Evolutionary conservation across 2,888 invertebrate genomes (phyloP).

Genomic region (Torymus auratus): DNA sequence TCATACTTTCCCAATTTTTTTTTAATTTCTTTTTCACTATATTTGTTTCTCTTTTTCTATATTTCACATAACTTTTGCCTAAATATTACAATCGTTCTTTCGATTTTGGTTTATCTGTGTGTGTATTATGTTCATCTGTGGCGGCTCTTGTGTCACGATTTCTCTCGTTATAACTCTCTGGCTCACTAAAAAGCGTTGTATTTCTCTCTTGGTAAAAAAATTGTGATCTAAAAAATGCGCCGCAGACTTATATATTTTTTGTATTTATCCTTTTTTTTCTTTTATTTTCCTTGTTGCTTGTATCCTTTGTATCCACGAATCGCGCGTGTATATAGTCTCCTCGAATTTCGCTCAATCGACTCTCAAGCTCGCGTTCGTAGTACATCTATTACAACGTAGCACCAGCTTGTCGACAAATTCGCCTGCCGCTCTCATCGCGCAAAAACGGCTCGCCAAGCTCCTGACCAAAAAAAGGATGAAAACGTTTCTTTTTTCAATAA

Average conservation of each 20-base stretch:
- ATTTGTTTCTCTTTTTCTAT: background rate
- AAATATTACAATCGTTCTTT: background rate
- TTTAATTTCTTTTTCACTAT: no score
- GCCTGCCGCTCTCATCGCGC: constrained; percentile 14
- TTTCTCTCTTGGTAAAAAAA: constrained; percentile 41
- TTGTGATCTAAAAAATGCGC: constrained; percentile 52
- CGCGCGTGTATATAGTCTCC: background rate
- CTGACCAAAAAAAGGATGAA: constrained; percentile 35
- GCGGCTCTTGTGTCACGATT: constrained; percentile 19
- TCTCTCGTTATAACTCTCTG: no score
- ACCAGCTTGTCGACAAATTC: constrained; percentile 40
- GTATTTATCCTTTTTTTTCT: no score
- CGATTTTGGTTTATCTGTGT: background rate
- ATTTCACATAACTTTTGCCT: background rate
- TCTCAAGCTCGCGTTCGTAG: constrained; percentile 32
- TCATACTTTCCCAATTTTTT: background rate
- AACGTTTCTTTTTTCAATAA: background rate
- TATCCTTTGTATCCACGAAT: constrained; percentile 22
- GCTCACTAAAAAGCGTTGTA: constrained; percentile 40
- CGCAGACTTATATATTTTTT: constrained; percentile 24
- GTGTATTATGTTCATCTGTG: constrained; percentile 29
- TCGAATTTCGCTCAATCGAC: background rate
- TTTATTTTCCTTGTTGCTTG: no score
- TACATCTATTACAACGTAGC: constrained; percentile 36
- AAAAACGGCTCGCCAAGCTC: constrained; percentile 27